These are phyloP conservation scores for Crotophaga sulcirostris DNA, from an alignment of 2,113 vertebrate genomes.

Conservation along the genomic window DNA sequence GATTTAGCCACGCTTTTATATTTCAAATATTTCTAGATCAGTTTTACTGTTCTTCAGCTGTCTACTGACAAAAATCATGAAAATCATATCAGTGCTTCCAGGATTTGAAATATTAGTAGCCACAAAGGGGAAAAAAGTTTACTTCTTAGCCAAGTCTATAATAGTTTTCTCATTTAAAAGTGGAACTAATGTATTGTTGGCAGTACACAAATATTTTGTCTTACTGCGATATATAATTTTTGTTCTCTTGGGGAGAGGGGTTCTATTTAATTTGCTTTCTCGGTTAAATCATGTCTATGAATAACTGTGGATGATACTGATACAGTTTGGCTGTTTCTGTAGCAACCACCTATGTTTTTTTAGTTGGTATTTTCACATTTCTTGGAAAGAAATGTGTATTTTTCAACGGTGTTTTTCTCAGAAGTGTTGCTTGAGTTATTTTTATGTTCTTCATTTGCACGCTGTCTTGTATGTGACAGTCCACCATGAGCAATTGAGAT, in stretches of 20 bases:
- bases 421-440: not conserved
- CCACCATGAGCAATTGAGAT: not conserved
- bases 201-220: not conserved
- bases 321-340: constrained; percentile 29
- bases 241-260: not conserved
- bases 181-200: not conserved
- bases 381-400: not conserved
- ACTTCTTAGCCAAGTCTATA: not conserved
- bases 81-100: not conserved
- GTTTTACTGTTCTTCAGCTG: not conserved
- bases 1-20: not conserved
- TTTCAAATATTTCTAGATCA: not conserved
- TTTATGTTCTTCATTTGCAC: not conserved
- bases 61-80: not conserved
- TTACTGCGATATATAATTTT: not conserved
- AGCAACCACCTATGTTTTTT: not conserved
- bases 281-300: not conserved
- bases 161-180: constrained; percentile 22
- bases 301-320: not conserved
- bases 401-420: not conserved
- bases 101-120: not conserved
- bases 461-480: not conserved
- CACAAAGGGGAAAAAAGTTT: not conserved
- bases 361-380: not conserved
- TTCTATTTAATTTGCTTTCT: constrained; percentile 11